Conservation (phyloP, 1,140 invertebrate species). For the Gonioctena quinquepunctata region DNA sequence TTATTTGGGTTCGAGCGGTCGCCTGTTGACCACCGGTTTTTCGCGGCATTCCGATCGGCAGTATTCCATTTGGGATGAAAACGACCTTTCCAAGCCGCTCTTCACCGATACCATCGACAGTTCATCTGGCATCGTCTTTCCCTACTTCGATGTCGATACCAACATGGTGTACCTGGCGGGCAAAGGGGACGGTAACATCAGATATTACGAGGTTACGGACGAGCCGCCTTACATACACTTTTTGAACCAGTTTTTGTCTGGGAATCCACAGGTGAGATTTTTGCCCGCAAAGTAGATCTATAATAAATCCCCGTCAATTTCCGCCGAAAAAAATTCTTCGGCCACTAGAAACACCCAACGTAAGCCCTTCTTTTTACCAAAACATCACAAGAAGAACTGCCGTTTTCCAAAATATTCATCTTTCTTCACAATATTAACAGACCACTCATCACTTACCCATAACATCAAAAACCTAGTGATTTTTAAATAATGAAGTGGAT, state of each 20-base stretch:
- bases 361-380: no score
- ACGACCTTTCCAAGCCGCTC: conserved; percentile 76
- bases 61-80: conserved; percentile 86
- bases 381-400: no score
- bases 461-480: no score
- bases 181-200: conserved; percentile 91
- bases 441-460: no score
- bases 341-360: no score
- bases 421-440: no score
- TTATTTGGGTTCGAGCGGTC: conserved; percentile 77
- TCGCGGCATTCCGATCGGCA: conserved; percentile 87
- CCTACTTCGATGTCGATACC: conserved; percentile 91
- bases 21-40: conserved; percentile 88
- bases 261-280: conserved; percentile 72
- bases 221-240: conserved; percentile 86
- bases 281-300: no score
- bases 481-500: no score
- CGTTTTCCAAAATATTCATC: no score
- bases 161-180: conserved; percentile 72
- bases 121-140: conserved; percentile 90
- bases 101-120: conserved; percentile 84
- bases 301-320: no score
- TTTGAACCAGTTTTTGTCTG: conserved; percentile 90
- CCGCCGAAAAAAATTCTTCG: no score
- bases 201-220: conserved; percentile 91